A percentile compares a stretch with the other conserved stretches of the same genome.
Evolutionary conservation across 2,888 invertebrate species (phyloP).

Genomic region (Cantharis nigra): DNA sequence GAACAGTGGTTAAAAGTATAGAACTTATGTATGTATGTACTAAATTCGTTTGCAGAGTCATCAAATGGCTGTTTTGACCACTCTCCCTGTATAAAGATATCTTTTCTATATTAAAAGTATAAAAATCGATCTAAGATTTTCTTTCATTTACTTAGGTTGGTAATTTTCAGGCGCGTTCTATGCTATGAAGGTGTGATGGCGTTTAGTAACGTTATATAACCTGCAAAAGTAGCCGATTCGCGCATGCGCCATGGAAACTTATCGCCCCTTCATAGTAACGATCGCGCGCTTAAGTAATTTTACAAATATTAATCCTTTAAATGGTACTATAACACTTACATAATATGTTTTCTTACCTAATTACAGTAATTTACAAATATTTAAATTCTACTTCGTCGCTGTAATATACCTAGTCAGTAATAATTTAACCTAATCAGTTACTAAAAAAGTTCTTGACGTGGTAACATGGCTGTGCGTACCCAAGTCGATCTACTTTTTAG

Average conservation of each 20-base stretch:
- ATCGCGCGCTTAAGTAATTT: not conserved
- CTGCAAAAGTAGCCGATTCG: not conserved
- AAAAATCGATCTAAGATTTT: slow-evolving; percentile 30
- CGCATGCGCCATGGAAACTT: not conserved
- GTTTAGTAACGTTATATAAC: not conserved
- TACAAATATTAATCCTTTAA: not conserved
- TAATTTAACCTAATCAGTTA: not conserved
- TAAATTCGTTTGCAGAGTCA: slow-evolving; percentile 33
- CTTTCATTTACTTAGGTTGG: not conserved
- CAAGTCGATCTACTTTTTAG: slow-evolving; percentile 4
- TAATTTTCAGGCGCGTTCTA: not conserved
- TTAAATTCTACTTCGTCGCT: not conserved
- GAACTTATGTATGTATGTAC: not conserved
- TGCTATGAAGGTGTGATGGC: not conserved
- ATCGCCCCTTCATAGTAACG: not conserved
- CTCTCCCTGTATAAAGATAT: not conserved
- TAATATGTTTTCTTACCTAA: not conserved
- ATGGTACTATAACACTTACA: not conserved
- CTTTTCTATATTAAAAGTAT: slow-evolving; percentile 38
- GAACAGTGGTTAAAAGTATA: not conserved
- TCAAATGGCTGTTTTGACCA: slow-evolving; percentile 47
- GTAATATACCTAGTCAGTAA: not conserved
- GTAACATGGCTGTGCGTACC: not conserved
- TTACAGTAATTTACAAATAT: not conserved
- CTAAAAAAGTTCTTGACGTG: not conserved